Evolutionary conservation across 2,888 invertebrate genomes (phyloP), one percentile per base, ranked within the genome.

Genomic region (Eueremaeus valkanovi): DNA sequence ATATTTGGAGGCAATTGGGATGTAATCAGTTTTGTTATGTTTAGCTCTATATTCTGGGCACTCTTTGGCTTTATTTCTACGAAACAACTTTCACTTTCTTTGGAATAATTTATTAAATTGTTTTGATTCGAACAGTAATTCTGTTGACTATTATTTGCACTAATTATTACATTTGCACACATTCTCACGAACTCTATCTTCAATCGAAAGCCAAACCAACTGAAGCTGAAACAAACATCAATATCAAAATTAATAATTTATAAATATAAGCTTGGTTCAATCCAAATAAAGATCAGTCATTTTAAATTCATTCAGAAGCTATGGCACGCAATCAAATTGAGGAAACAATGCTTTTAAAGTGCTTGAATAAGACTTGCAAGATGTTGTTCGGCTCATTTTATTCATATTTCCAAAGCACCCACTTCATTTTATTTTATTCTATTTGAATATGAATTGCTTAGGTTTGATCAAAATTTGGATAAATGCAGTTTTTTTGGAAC

Each of bases 151-250:
- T 66, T 40, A 13, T 40, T 40, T 36, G 40, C 66, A 31, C 9
- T 36, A 16, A 66, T 33, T 36, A 31, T 36, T 11, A 66, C 66
- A 40, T 66, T 66, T 40, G 5, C 18, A 66, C 66, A 66, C 33
- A 66, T 66, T 21, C 33, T 33, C 11, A 66, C 36, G 31, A 66
- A 66, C 66, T 66, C 66, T 66, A 66, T 66, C 40, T 66, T 66
- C 36, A 66, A n/a, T 21, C 5, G 21, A 31, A 36, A 66, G 3
- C 66, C 66, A 66, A 31, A 66, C 36, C 11, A 31, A 66, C 36
- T 66, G 40, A 18, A 31, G 61, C 61, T 61, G 21, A n/a, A 45
- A 45, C 18, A 3, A 18, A 45, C 16, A 2, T 2, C 11, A 45
- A 13, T 2, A 45, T 18, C 45, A 45, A 45, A 45, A 9, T 3